Evolutionary conservation across 2,797 vertebrate species (phyloP).

Genomic region (Chelonia mydas): DNA sequence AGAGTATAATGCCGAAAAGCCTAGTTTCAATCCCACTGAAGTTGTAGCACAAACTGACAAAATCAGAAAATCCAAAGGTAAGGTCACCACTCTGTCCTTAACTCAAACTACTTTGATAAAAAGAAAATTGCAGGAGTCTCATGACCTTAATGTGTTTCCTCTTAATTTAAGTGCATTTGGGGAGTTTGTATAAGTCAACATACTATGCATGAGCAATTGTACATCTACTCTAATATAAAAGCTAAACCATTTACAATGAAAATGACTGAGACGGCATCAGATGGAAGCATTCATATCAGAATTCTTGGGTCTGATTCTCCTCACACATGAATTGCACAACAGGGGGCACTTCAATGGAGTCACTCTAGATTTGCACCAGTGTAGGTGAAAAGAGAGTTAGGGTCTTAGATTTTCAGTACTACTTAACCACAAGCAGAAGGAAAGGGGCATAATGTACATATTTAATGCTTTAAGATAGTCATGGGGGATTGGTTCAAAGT

Average conservation of each 20-base stretch:
- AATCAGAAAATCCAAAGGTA: slow-evolving; percentile 34
- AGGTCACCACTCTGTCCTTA: slow-evolving; percentile 11
- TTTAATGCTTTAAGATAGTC: not conserved
- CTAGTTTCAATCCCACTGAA: slow-evolving; percentile 51
- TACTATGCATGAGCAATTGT: not conserved
- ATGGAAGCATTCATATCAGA: not conserved
- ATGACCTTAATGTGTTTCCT: not conserved
- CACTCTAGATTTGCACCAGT: not conserved
- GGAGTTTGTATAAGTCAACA: slow-evolving; percentile 6
- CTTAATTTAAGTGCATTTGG: slow-evolving; percentile 39
- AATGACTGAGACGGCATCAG: not conserved
- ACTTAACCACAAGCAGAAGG: not conserved
- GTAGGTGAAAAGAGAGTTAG: not conserved
- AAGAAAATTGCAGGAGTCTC: not conserved
- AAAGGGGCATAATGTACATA: not conserved
- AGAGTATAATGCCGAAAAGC: not conserved
- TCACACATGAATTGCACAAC: not conserved
- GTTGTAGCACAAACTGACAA: slow-evolving; percentile 33
- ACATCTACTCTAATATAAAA: not conserved
- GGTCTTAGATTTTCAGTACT: not conserved
- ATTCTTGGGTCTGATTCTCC: not conserved
- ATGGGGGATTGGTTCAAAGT: not conserved
- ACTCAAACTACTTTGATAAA: slow-evolving; percentile 30
- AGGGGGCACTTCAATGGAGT: not conserved
- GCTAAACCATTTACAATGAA: not conserved